Evolutionary conservation across 2,113 vertebrate genomes (phyloP).

Genomic region (Pseudorectes ferrugineus): DNA sequence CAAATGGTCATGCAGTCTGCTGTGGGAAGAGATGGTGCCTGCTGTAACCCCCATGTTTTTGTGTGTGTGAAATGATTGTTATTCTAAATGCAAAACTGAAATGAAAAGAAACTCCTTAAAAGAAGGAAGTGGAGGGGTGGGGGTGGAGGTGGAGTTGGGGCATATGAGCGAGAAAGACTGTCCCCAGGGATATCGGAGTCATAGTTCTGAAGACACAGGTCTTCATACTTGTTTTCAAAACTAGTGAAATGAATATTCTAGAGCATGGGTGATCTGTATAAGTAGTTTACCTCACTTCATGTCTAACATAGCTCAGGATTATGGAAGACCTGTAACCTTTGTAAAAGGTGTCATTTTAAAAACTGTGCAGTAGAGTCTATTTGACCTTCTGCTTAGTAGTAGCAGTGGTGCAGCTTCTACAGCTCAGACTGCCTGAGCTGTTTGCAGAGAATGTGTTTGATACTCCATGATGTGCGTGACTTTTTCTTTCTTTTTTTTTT

Average conservation of each 20-base stretch:
- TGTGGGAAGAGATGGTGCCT: not conserved
- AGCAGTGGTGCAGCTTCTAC: not conserved
- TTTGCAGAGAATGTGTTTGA: not conserved
- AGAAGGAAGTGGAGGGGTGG: not conserved
- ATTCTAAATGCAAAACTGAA: not conserved
- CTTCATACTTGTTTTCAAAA: not conserved
- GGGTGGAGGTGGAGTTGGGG: not conserved
- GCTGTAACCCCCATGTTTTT: not conserved
- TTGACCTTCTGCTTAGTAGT: not conserved
- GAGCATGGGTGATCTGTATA: not conserved
- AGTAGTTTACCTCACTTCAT: not conserved
- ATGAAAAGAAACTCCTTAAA: not conserved
- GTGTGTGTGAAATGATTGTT: not conserved
- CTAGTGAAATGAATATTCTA: not conserved
- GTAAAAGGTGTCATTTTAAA: not conserved
- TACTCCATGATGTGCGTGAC: not conserved
- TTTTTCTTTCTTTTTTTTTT: not conserved
- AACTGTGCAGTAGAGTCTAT: not conserved
- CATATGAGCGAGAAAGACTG: not conserved
- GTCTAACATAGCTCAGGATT: not conserved
- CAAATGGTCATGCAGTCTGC: not conserved
- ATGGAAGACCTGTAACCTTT: not conserved
- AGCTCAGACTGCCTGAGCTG: not conserved
- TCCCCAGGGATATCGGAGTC: not conserved
- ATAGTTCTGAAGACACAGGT: not conserved